phyloP scores from a whole-genome alignment of 2,797 vertebrate species.

The Fistularia commersonii region DNA sequence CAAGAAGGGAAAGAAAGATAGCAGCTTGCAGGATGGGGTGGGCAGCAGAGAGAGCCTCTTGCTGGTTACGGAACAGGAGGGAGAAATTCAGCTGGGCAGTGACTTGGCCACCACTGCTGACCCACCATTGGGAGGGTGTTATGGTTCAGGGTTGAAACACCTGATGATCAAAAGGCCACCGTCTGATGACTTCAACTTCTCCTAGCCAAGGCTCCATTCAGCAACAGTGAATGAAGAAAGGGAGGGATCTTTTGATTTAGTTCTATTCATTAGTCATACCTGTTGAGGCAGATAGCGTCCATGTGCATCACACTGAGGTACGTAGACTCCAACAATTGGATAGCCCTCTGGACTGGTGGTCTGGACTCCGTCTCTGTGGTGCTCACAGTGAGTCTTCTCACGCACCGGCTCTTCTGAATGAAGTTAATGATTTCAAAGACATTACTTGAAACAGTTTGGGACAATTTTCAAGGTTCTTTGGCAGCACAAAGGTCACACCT shows the following conservation, averaged over 20 bases:
- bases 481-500: slow-evolving; percentile 52
- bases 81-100: too few relatives aligned
- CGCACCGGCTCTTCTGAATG: slow-evolving; percentile 27
- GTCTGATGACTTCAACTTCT: too few relatives aligned
- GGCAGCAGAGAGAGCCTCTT: too few relatives aligned
- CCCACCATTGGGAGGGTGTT: too few relatives aligned
- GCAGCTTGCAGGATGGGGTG: too few relatives aligned
- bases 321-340: slow-evolving; percentile 32
- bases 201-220: too few relatives aligned
- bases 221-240: background rate
- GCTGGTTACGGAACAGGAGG: too few relatives aligned
- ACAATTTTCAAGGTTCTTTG: background rate
- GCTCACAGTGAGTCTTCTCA: slow-evolving; percentile 65
- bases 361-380: slow-evolving; percentile 54
- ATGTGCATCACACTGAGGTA: slow-evolving; percentile 63
- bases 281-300: slow-evolving; percentile 75
- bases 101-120: too few relatives aligned
- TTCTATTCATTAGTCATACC: slow-evolving; percentile 14
- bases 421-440: background rate
- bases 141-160: too few relatives aligned
- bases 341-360: slow-evolving; percentile 23
- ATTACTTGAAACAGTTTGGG: background rate
- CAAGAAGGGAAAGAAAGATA: background rate
- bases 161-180: too few relatives aligned
- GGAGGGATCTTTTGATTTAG: background rate